These are phyloP conservation scores for Hetaerina titia DNA, from an alignment of 2,888 invertebrate genomes.

Conservation along the genomic window DNA sequence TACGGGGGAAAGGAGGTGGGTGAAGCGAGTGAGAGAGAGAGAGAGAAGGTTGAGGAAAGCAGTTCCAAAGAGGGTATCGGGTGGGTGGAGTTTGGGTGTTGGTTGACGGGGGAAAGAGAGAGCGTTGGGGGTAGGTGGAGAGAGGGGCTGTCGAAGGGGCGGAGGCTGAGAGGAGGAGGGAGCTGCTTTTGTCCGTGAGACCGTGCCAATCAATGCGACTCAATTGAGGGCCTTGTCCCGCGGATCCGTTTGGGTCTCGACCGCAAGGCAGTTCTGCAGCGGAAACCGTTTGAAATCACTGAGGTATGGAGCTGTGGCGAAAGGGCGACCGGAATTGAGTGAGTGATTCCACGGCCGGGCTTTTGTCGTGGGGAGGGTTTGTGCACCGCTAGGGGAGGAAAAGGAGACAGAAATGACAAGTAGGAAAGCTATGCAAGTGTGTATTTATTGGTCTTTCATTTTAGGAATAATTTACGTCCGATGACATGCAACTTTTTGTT, in stretches of 20 bases:
- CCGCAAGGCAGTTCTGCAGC: slow-evolving; percentile 34
- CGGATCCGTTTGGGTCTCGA: slow-evolving; percentile 58
- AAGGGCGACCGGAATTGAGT: slow-evolving; percentile 28
- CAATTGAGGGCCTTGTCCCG: slow-evolving; percentile 58
- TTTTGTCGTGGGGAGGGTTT: not conserved
- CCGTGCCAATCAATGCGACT: slow-evolving; percentile 55
- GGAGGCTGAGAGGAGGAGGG: not conserved
- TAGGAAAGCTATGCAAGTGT: not conserved
- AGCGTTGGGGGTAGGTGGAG: not conserved
- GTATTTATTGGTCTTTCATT: not conserved
- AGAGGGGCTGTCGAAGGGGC: not conserved
- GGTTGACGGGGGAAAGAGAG: not conserved
- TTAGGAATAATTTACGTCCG: not conserved
- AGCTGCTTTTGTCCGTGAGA: slow-evolving; percentile 15
- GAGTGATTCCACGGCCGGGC: not conserved
- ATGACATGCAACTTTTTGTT: not conserved
- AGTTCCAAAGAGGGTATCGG: not conserved
- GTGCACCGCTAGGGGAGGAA: not conserved
- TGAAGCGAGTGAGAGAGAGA: not conserved
- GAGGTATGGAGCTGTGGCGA: slow-evolving; percentile 30
- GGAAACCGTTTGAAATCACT: slow-evolving; percentile 38
- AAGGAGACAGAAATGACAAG: not conserved
- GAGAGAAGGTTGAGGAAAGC: not conserved
- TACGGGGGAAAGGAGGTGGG: not conserved
- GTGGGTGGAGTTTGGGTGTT: not conserved